Evolutionary conservation across 2,888 invertebrate species (phyloP).

Genomic region (Patella pellucida): DNA sequence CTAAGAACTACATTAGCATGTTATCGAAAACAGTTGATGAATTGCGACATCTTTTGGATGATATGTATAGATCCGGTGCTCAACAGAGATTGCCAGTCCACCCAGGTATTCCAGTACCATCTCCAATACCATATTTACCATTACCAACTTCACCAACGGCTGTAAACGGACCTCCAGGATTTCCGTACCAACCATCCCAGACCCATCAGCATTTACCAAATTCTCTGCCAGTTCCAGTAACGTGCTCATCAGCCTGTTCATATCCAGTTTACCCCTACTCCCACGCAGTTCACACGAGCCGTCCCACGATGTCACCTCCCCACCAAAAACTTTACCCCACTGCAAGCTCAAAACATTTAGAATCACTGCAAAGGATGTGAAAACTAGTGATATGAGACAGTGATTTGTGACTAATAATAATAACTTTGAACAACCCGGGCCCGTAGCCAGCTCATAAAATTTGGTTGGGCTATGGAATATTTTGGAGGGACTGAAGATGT

Average conservation of each 20-base stretch:
- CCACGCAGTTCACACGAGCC: neutral
- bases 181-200: neutral
- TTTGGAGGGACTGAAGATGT: too few species aligned
- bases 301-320: neutral
- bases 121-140: neutral
- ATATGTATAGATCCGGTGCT: constrained; percentile 41
- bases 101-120: neutral
- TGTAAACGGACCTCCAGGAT: neutral
- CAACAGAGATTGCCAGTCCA: constrained; percentile 18
- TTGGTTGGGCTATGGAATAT: too few species aligned
- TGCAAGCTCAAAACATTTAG: too few species aligned
- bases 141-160: neutral
- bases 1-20: constrained; percentile 58
- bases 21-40: constrained; percentile 54
- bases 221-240: neutral
- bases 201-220: neutral
- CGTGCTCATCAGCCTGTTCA: neutral
- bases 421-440: too few species aligned
- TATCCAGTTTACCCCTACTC: neutral
- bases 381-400: too few species aligned
- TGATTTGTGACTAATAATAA: too few species aligned
- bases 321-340: neutral
- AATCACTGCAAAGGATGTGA: too few species aligned
- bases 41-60: constrained; percentile 51
- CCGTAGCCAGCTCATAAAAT: too few species aligned